Conservation (phyloP, 2,888 invertebrate species). For the Cloeon dipterum region DNA sequence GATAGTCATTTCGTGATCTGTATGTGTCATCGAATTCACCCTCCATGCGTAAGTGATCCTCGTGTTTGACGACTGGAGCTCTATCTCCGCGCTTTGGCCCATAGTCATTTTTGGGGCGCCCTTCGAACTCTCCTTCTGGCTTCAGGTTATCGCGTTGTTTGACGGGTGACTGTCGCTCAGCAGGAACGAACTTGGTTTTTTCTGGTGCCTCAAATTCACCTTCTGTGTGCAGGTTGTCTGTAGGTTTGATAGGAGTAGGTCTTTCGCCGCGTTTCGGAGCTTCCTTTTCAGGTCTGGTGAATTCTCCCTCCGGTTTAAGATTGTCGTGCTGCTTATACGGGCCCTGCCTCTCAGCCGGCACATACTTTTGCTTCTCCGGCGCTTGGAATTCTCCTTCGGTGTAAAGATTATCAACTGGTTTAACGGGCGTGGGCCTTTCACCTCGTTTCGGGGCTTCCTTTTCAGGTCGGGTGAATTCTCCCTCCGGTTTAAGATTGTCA, state of each 20-base stretch:
- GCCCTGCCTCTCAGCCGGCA: conserved; percentile 7
- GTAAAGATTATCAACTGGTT: conserved; percentile 15
- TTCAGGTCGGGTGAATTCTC: conserved; percentile 26
- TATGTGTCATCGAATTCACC: conserved; percentile 7
- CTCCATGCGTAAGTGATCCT: conserved; percentile 14
- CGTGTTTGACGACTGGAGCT: conserved; percentile 15
- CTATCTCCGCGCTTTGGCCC: conserved; percentile 11
- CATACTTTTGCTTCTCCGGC: conserved; percentile 14
- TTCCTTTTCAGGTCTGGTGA: conserved; percentile 19
- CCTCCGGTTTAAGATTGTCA: conserved; percentile 26
- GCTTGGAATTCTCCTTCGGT: conserved; percentile 12
- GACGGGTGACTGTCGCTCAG: conserved; percentile 7
- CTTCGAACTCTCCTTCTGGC: conserved; percentile 12
- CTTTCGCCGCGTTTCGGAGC: conserved; percentile 11
- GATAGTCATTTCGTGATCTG: conserved; percentile 5
- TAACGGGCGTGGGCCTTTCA: conserved; percentile 10
- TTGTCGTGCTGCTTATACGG: conserved; percentile 21
- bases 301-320: conserved; percentile 27
- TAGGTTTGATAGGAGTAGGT: conserved; percentile 13
- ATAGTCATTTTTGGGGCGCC: conserved; percentile 14
- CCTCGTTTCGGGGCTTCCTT: conserved; percentile 12
- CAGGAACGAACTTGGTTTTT: conserved; percentile 9
- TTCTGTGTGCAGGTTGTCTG: conserved; percentile 23
- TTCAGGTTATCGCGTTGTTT: conserved; percentile 19
- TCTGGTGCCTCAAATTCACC: conserved; percentile 26